These are phyloP conservation scores for Andrena chrysosceles DNA, from an alignment of 2,888 invertebrate species.

Conservation along the genomic window DNA sequence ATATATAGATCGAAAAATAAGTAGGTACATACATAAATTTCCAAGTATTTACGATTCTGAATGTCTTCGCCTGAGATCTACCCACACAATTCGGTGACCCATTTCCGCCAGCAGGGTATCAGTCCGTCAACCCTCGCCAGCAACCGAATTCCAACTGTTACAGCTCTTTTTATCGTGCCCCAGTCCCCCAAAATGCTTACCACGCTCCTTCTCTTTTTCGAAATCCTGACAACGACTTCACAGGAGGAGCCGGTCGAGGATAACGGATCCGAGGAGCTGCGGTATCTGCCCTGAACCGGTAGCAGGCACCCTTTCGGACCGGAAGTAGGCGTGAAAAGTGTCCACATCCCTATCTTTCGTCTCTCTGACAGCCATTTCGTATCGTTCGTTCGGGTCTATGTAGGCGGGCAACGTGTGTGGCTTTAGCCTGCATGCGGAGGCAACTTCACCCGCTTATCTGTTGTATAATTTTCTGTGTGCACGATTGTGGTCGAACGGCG, in stretches of 20 bases:
- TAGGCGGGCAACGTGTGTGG: slow-evolving; percentile 52
- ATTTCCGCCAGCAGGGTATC: slow-evolving; percentile 32
- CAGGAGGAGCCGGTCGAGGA: slow-evolving; percentile 31
- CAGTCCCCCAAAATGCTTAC: slow-evolving; percentile 67
- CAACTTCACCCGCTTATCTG: slow-evolving; percentile 42
- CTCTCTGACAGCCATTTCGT: slow-evolving; percentile 59
- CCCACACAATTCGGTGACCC: slow-evolving; percentile 12
- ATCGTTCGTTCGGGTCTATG: slow-evolving; percentile 55
- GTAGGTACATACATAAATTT: too few relatives aligned
- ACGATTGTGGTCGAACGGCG: not conserved
- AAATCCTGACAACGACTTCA: slow-evolving; percentile 32
- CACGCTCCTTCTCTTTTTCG: slow-evolving; percentile 2
- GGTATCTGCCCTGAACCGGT: slow-evolving; percentile 72
- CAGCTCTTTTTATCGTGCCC: slow-evolving; percentile 71
- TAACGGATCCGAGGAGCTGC: slow-evolving; percentile 59
- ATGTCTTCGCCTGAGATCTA: not conserved
- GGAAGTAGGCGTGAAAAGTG: slow-evolving; percentile 80
- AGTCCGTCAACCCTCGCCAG: slow-evolving; percentile 21
- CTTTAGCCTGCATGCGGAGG: slow-evolving; percentile 10
- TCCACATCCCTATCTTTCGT: slow-evolving; percentile 73
- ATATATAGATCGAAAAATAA: too few relatives aligned
- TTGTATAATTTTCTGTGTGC: not conserved
- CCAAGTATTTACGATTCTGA: not conserved
- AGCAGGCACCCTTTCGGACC: slow-evolving; percentile 74
- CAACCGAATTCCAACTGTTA: slow-evolving; percentile 29